A percentile compares a stretch with the other conserved stretches of the same genome.
phyloP scores from a whole-genome alignment of 2,797 vertebrate genomes.

The Okamejei kenojei region DNA sequence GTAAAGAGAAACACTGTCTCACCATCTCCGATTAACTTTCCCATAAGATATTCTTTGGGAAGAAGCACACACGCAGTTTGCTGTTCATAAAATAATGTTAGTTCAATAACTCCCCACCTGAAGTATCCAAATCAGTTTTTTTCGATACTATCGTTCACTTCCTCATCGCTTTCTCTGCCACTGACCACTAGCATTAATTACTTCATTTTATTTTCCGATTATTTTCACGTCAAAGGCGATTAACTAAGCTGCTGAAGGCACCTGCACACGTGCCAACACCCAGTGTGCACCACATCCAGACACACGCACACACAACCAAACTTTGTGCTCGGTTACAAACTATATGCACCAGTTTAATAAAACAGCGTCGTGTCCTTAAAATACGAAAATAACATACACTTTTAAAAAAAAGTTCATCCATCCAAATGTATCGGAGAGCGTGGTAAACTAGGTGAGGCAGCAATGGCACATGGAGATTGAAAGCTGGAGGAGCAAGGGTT shows the following conservation, averaged over 20 bases:
- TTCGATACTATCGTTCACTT: background rate
- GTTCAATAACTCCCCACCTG: background rate
- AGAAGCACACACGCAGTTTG: slow-evolving; percentile 9
- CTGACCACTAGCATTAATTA: background rate
- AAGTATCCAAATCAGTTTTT: background rate
- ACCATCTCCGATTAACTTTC: background rate
- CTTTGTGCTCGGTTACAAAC: background rate
- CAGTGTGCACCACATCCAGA: background rate
- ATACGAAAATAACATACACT: background rate
- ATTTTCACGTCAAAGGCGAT: background rate
- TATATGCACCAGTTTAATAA: background rate
- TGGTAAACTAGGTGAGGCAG: slow-evolving; percentile 4
- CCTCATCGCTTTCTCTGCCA: background rate
- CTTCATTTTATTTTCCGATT: background rate
- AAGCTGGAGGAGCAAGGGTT: slow-evolving; percentile 13
- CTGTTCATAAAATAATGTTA: background rate
- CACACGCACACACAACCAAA: background rate
- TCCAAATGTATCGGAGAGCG: slow-evolving; percentile 9
- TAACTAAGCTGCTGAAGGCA: slow-evolving; percentile 20
- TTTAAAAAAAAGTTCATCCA: slow-evolving; percentile 22
- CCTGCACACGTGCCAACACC: slow-evolving; percentile 3
- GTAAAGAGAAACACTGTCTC: background rate
- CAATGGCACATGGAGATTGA: slow-evolving; percentile 2
- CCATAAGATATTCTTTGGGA: background rate
- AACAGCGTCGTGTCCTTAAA: background rate